Evolutionary conservation across 2,113 vertebrate genomes (phyloP), one percentile per base, ranked within the genome.

Genomic region (Sylvilagus bachmani): DNA sequence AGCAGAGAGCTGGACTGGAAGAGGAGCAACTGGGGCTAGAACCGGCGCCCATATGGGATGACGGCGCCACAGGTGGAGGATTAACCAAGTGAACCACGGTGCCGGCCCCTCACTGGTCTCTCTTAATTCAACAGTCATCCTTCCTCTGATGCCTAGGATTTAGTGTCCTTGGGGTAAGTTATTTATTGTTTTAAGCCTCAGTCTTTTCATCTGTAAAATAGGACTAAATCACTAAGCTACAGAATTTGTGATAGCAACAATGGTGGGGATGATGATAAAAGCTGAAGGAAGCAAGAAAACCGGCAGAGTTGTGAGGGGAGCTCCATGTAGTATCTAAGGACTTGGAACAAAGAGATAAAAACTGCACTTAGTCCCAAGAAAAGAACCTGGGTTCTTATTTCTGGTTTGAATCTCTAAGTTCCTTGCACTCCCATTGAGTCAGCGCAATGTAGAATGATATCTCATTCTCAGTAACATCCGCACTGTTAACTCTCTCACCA

Each of bases 401-500:
- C 53, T 25, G 31, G 67, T 79, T 92, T 91, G 71, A 92, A 6
- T 53, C 8, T 29, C 8, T 29, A 86, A 80, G 24, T 75, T 71
- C 53, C 33, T 95, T 86, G 64, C 95, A 80, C 79, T 75, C 74
- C 31, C 29, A 67, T 27, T 3, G 58, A 85, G 38, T 91, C 69
- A 53, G 61, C 44, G 67, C n/a, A 95, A 71, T 69, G 44, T 49
- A 90, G 62, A 94, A 70, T 86, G 49, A 49, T 67, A 86, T 69
- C 61, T 94, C 24, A 49, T 66, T 95, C 71, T 79, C 67, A 22
- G 69, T 51, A 89, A n/a, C 24, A 84, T 67, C 16, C 33, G 69
- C 61, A 61, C 90, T 97, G 31, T 82, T 89, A 92, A 94, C 58
- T 84, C 71, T 83, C 93, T 91, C 73, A 86, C 64, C 84, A 29